phyloP scores from a whole-genome alignment of 2,888 invertebrate species.

The Cerceris ruficornis region DNA sequence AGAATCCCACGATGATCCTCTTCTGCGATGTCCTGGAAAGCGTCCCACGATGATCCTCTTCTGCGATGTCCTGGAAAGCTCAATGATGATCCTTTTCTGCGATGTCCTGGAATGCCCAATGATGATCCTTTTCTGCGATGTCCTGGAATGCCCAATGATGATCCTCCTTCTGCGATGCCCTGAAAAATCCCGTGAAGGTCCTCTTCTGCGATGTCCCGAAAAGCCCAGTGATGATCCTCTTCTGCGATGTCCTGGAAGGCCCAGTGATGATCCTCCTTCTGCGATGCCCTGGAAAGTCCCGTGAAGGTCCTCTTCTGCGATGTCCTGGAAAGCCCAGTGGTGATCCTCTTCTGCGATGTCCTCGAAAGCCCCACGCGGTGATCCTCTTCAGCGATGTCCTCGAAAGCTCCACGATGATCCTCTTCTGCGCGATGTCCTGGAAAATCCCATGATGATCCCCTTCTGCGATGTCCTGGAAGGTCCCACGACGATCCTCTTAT shows the following conservation, averaged over 20 bases:
- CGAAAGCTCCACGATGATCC: background rate
- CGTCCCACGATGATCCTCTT: slow-evolving; percentile 13
- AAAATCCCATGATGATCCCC: background rate
- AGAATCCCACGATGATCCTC: background rate
- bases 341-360: background rate
- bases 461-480: background rate
- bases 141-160: background rate
- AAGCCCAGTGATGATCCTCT: background rate
- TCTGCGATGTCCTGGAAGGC: background rate
- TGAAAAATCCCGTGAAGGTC: slow-evolving; percentile 14
- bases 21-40: background rate
- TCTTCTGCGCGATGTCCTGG: background rate
- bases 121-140: background rate
- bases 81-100: background rate
- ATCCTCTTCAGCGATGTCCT: background rate
- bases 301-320: background rate
- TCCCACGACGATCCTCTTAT: slow-evolving; percentile 11
- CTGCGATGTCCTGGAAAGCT: background rate
- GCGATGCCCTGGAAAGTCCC: background rate
- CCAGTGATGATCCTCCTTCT: background rate
- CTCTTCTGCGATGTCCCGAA: slow-evolving; percentile 2
- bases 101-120: background rate
- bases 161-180: slow-evolving; percentile 5
- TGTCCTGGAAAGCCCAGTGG: background rate
- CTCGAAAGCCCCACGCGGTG: background rate